Evolutionary conservation across 2,797 vertebrate species (phyloP), one percentile per base, ranked within the genome.

Genomic region (Tapirus indicus): DNA sequence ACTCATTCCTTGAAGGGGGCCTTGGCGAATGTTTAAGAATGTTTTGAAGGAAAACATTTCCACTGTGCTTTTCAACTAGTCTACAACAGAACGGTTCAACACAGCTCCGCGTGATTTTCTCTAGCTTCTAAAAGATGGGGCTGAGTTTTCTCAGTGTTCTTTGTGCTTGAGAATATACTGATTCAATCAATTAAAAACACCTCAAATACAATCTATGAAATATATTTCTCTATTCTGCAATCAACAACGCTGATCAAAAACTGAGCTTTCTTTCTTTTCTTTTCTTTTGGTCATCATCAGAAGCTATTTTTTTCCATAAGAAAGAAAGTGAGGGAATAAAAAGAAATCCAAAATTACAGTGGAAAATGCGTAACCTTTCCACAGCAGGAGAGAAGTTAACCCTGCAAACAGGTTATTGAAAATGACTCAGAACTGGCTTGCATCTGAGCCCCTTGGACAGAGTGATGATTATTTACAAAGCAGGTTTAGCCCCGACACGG

Each of bases 11-110:
- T 32, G 68, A 92, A 75, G 85, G 78, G 54, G 25, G 13, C 2
- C 56, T 93, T 96, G n/a, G n/a, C 56, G 88, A 92, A 56, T 94
- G 87, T 93, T 97, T 97, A 94, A 97, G 96, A 88, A 96, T 44
- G 68, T 75, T 97, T 96, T 96, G 78, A 97, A 98, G 95, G 89
- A 85, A 97, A 98, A 95, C 17, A 85, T 71, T 95, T 98, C 64
- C 20, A 79, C 77, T 97, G 90, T 97, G 89, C 88, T 97, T 97
- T 97, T 97, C 95, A 95, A 64, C 29, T 58, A 74, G 9, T 66
- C 52, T 91, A 72, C 47, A 95, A 25, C 54, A 78, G 62, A 95
- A 72, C 38, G 44, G 41, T 96, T 96, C 82, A 96, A 88, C 83
- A 95, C 49, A 95, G 83, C 96, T 92, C 97, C 91, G 95, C 60